Conservation (phyloP, 2,113 vertebrate species). For the Pyrgilauda ruficollis region DNA sequence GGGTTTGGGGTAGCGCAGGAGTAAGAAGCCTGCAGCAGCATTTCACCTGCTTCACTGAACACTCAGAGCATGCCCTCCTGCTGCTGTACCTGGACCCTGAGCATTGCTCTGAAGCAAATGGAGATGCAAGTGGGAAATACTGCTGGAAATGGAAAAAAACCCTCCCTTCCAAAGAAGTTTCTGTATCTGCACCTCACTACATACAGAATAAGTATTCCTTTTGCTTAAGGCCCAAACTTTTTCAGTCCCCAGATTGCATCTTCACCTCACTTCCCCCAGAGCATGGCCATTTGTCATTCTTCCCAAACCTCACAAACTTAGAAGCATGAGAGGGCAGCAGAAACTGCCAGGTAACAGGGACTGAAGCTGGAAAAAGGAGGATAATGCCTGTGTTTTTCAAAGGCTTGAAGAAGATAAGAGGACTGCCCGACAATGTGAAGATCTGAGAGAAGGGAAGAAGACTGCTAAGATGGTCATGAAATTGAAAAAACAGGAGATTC, state of each 20-base stretch:
- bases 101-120: neutral
- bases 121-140: neutral
- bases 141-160: neutral
- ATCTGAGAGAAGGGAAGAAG: neutral
- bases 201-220: neutral
- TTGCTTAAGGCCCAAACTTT: neutral
- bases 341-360: neutral
- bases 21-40: neutral
- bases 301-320: neutral
- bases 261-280: neutral
- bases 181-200: neutral
- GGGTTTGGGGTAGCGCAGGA: neutral
- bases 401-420: neutral
- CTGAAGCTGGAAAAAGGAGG: neutral
- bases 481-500: neutral
- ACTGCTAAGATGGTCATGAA: neutral
- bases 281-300: neutral
- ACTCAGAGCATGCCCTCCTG: neutral
- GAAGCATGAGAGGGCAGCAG: fast-evolving
- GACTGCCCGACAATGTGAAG: neutral
- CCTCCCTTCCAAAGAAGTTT: neutral
- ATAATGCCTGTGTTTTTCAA: neutral
- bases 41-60: fast-evolving
- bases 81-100: neutral
- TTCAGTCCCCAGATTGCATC: neutral